Conservation (phyloP, 2,113 vertebrate genomes). For the Pyrgilauda ruficollis region DNA sequence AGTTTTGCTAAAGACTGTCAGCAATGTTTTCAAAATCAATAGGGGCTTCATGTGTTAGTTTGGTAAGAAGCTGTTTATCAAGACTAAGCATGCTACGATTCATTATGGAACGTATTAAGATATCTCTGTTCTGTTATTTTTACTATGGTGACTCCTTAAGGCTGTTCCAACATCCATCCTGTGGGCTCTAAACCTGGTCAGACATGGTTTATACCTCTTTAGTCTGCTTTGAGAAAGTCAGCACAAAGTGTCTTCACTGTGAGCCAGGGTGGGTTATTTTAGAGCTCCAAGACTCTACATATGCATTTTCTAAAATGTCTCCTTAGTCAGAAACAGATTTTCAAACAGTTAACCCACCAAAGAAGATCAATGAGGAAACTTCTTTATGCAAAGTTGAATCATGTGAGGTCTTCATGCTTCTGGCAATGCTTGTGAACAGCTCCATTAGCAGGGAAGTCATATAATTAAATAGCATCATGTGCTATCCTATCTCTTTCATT, state of each 20-base stretch:
- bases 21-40: not conserved
- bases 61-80: not conserved
- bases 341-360: constrained; percentile 51
- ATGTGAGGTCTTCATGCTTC: constrained; percentile 40
- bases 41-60: not conserved
- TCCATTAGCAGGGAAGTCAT: constrained; percentile 55
- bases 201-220: not conserved
- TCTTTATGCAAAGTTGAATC: constrained; percentile 37
- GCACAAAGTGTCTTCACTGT: not conserved
- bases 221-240: not conserved
- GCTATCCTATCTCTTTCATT: constrained; percentile 37
- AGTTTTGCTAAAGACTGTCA: not conserved
- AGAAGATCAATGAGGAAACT: constrained; percentile 57
- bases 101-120: not conserved
- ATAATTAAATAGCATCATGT: constrained; percentile 55
- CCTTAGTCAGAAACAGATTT: constrained; percentile 47
- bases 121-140: not conserved
- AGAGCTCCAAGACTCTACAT: not conserved
- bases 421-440: constrained; percentile 46
- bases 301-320: not conserved
- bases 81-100: not conserved
- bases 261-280: not conserved
- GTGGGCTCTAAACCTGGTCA: not conserved
- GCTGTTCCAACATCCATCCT: rapidly evolving
- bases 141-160: not conserved